Conservation (phyloP, 1,140 invertebrate genomes). For the Coboldia fuscipes region DNA sequence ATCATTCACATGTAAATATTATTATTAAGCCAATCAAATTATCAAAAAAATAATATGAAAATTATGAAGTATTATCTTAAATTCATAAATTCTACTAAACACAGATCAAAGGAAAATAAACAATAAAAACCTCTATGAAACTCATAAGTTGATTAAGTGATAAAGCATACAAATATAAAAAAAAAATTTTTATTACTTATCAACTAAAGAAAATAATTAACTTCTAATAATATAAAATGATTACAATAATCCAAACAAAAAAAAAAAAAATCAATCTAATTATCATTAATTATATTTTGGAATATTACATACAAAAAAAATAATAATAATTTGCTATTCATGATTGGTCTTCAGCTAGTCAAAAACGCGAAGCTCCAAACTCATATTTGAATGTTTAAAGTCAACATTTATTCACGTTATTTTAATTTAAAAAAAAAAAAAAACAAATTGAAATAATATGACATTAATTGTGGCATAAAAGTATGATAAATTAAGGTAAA, state of each 20-base stretch:
- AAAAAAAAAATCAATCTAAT: not conserved
- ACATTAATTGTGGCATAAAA: not conserved
- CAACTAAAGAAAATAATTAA: not conserved
- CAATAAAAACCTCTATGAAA: not conserved
- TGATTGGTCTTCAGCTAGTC: not conserved
- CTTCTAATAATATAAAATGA: too few species aligned
- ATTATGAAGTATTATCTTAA: not conserved
- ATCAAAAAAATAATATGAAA: too few species aligned
- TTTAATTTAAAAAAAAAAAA: not conserved
- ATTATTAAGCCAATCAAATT: too few species aligned
- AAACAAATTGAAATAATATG: not conserved
- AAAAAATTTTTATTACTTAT: not conserved
- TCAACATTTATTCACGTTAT: not conserved
- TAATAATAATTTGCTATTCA: not conserved
- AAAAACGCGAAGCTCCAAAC: too few species aligned
- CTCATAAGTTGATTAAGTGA: not conserved
- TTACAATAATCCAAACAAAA: not conserved
- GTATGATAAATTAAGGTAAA: not conserved
- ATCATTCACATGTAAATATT: too few species aligned
- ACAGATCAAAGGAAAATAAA: not conserved
- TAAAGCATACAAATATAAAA: not conserved
- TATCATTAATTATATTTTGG: not conserved
- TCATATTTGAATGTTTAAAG: too few species aligned
- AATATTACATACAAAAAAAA: conserved; percentile 1
- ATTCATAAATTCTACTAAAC: not conserved